phyloP scores from a whole-genome alignment of 2,797 vertebrate genomes.

The Darevskia mixta region DNA sequence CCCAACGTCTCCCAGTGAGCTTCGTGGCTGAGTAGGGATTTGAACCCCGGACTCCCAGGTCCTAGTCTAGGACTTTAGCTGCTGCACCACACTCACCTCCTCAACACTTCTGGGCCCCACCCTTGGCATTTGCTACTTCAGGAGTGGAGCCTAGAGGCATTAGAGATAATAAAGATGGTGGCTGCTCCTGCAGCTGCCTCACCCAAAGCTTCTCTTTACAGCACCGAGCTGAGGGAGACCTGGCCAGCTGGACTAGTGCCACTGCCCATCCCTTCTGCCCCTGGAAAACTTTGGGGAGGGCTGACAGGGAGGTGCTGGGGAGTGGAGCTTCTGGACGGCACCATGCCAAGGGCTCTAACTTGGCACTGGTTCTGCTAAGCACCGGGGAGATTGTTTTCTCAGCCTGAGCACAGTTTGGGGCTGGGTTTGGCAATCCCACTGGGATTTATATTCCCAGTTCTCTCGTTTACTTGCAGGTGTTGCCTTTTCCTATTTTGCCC shows the following conservation, averaged over 20 bases:
- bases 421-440: background rate
- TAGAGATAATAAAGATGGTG: background rate
- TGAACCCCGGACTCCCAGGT: too few relatives aligned
- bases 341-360: background rate
- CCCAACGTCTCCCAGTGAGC: too few relatives aligned
- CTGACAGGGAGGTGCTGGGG: background rate
- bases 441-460: background rate
- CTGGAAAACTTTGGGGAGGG: background rate
- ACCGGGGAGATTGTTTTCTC: background rate
- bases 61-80: too few relatives aligned
- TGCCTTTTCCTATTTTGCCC: background rate
- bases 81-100: background rate
- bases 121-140: background rate
- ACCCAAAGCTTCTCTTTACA: background rate
- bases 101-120: too few relatives aligned
- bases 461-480: background rate
- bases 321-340: background rate
- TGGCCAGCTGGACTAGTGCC: background rate
- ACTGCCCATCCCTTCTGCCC: background rate
- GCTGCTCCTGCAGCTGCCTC: background rate
- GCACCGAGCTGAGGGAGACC: background rate
- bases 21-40: too few relatives aligned
- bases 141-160: background rate
- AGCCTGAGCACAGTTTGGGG: background rate
- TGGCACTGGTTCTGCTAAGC: background rate